Conservation (phyloP, 2,113 vertebrate genomes). For the Gopherus flavomarginatus region DNA sequence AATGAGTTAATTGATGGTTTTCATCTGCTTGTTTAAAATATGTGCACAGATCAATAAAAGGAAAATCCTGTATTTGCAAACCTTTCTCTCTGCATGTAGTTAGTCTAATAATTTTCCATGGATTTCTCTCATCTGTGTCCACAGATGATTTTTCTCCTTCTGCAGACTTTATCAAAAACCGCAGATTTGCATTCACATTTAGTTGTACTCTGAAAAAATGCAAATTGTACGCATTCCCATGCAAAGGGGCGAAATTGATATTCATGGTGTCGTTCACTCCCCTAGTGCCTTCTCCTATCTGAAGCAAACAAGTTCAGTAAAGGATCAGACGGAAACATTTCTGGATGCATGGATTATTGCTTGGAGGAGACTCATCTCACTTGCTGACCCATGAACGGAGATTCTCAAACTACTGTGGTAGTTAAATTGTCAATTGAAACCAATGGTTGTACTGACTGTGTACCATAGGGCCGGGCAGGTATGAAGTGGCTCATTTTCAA, state of each 20-base stretch:
- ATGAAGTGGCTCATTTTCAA: not conserved
- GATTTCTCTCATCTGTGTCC: not conserved
- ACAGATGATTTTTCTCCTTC: not conserved
- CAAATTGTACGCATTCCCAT: not conserved
- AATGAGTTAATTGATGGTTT: constrained; percentile 2
- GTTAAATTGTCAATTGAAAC: not conserved
- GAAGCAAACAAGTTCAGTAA: not conserved
- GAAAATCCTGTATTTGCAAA: not conserved
- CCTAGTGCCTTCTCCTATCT: not conserved
- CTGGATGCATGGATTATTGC: not conserved
- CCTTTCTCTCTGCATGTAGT: not conserved
- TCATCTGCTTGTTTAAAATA: not conserved
- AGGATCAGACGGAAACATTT: not conserved
- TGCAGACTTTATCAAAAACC: not conserved
- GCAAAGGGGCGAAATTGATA: not conserved
- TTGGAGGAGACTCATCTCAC: not conserved
- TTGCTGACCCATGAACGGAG: not conserved
- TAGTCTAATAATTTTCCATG: not conserved
- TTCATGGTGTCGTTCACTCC: not conserved
- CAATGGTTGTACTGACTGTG: not conserved
- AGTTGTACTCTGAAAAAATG: not conserved
- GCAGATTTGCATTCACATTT: not conserved
- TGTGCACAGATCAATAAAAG: not conserved
- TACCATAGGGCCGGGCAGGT: not conserved
- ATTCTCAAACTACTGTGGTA: not conserved